Conservation (phyloP, 2,113 vertebrate genomes). For the Casuarius casuarius region DNA sequence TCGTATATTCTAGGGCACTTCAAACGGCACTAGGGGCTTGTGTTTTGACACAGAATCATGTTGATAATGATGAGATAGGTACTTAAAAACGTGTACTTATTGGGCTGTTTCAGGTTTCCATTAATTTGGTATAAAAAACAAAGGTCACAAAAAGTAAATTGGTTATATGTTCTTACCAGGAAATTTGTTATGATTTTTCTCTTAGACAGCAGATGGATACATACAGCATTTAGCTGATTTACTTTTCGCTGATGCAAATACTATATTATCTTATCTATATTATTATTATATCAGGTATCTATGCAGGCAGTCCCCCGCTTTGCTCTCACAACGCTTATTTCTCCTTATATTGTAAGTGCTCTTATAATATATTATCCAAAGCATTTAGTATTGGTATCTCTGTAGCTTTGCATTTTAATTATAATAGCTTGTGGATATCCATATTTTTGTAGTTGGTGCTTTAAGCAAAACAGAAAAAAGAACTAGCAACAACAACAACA, state of each 20-base stretch:
- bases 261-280: too few species aligned
- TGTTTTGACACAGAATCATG: background rate
- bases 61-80: background rate
- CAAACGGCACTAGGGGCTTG: background rate
- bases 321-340: background rate
- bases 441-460: background rate
- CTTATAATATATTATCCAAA: background rate
- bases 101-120: background rate
- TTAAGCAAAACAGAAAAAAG: background rate
- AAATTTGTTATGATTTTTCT: background rate
- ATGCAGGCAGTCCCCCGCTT: background rate
- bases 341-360: background rate
- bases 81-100: background rate
- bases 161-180: background rate
- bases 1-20: background rate
- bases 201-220: background rate
- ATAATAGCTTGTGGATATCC: background rate
- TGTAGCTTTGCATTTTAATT: background rate
- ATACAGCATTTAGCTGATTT: background rate
- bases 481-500: background rate
- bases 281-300: background rate
- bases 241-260: background rate
- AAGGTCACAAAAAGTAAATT: background rate
- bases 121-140: background rate
- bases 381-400: accelerated